Percentiles rank a stretch among this genome's conserved stretches.
These are phyloP conservation scores for Trachelipus rathkii DNA, from an alignment of 1,140 invertebrate genomes.

Conservation along the genomic window DNA sequence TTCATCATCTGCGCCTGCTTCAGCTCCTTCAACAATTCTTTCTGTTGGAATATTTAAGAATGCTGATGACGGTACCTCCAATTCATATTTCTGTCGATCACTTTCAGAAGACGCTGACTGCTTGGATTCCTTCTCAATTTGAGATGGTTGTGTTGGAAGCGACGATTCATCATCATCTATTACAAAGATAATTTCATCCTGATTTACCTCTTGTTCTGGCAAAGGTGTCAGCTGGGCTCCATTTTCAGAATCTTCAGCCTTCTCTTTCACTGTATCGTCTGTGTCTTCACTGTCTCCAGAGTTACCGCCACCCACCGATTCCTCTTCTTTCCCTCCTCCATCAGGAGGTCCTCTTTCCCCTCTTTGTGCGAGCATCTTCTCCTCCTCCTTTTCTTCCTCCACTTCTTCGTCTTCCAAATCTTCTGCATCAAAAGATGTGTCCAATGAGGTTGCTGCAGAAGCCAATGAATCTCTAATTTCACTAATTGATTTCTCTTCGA, in stretches of 20 bases:
- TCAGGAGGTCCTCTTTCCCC: slow-evolving; percentile 34
- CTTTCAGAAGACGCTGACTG: not conserved
- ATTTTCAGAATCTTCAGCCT: not conserved
- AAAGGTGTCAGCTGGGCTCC: not conserved
- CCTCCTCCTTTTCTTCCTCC: slow-evolving; percentile 26
- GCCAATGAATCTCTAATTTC: slow-evolving; percentile 43
- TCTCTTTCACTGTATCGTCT: slow-evolving; percentile 18
- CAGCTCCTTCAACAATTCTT: slow-evolving; percentile 36
- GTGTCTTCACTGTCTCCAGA: slow-evolving; percentile 24
- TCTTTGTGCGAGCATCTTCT: not conserved
- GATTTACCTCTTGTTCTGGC: slow-evolving; percentile 18
- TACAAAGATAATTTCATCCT: not conserved
- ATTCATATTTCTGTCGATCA: not conserved
- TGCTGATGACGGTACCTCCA: not conserved
- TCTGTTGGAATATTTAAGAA: slow-evolving; percentile 22
- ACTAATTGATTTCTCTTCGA: slow-evolving; percentile 43
- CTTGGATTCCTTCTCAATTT: slow-evolving; percentile 16
- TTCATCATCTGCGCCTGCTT: slow-evolving; percentile 27
- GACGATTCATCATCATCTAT: too few species aligned
- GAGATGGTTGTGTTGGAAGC: not conserved
- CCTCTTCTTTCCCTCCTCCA: slow-evolving; percentile 47
- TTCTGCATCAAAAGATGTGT: slow-evolving; percentile 41
- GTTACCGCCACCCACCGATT: slow-evolving; percentile 47
- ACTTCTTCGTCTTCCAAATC: slow-evolving; percentile 37
- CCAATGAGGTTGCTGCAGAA: slow-evolving; percentile 25